Percentiles rank a stretch among this genome's conserved stretches.
These are phyloP conservation scores for Stenurella melanura DNA, from an alignment of 2,888 invertebrate genomes.

Conservation along the genomic window DNA sequence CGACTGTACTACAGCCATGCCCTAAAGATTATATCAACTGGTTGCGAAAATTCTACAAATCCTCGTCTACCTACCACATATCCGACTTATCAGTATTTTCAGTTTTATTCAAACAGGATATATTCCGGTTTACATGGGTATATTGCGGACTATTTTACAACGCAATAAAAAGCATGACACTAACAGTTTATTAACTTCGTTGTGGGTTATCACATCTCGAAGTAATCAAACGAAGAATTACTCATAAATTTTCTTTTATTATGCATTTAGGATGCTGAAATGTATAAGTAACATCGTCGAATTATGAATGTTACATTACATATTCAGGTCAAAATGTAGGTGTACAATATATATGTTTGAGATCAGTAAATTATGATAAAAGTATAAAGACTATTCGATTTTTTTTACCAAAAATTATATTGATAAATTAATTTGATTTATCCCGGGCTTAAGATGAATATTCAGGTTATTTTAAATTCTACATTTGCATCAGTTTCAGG, in stretches of 20 bases:
- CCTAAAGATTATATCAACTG: slow-evolving; percentile 25
- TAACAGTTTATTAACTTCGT: not conserved
- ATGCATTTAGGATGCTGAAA: not conserved
- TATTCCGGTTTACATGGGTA: slow-evolving; percentile 8
- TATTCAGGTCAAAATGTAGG: not conserved
- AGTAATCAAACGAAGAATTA: slow-evolving; percentile 2
- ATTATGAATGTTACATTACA: not conserved
- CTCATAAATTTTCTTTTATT: not conserved
- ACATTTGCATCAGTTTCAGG: too few relatives aligned
- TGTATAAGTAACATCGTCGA: not conserved
- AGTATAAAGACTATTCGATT: too few relatives aligned
- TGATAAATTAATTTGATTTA: too few relatives aligned
- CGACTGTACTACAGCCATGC: not conserved
- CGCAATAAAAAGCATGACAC: slow-evolving; percentile 3
- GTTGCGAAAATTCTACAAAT: slow-evolving; percentile 42
- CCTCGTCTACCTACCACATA: slow-evolving; percentile 31
- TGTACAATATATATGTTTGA: too few relatives aligned
- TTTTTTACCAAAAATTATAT: too few relatives aligned
- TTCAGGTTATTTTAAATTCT: too few relatives aligned
- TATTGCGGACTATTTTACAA: slow-evolving; percentile 4
- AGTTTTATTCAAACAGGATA: slow-evolving; percentile 39
- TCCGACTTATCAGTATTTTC: slow-evolving; percentile 43
- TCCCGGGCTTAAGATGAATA: too few relatives aligned
- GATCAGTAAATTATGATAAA: too few relatives aligned
- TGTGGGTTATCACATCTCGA: slow-evolving; percentile 1